These are phyloP conservation scores for Garrulus glandarius DNA, from an alignment of 2,797 vertebrate species.

Conservation along the genomic window DNA sequence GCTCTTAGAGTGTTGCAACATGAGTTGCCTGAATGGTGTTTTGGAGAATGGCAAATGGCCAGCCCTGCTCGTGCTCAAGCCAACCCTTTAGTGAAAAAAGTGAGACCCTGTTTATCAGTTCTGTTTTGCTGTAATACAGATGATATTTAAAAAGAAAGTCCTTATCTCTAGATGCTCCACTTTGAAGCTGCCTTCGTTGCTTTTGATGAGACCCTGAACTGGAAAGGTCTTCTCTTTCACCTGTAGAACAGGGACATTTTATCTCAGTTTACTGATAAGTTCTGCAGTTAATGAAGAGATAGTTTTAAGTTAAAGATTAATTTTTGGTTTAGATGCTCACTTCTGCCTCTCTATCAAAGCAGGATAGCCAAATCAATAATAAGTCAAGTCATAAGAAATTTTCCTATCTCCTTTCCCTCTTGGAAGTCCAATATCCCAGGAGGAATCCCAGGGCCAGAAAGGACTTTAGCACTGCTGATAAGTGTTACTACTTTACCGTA, in stretches of 20 bases:
- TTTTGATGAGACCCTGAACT: not conserved
- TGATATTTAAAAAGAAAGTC: not conserved
- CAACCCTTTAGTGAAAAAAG: not conserved
- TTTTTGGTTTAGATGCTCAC: not conserved
- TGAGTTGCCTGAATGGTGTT: not conserved
- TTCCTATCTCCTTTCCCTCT: not conserved
- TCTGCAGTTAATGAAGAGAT: not conserved
- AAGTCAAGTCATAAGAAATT: not conserved
- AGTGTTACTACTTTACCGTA: not conserved
- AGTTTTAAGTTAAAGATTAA: not conserved
- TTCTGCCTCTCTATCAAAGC: not conserved
- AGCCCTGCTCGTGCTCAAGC: not conserved
- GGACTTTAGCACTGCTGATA: not conserved
- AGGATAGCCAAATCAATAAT: not conserved
- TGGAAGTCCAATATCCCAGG: not conserved
- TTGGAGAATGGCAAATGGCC: fast-evolving
- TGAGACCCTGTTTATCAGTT: not conserved
- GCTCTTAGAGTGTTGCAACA: not conserved
- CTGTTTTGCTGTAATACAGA: not conserved
- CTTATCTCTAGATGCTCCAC: not conserved
- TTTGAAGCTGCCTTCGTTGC: not conserved
- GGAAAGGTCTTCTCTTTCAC: not conserved
- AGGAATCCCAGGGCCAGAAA: not conserved
- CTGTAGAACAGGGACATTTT: not conserved
- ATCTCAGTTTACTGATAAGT: not conserved